phyloP scores from a whole-genome alignment of 2,797 vertebrate genomes.

The Emys orbicularis region DNA sequence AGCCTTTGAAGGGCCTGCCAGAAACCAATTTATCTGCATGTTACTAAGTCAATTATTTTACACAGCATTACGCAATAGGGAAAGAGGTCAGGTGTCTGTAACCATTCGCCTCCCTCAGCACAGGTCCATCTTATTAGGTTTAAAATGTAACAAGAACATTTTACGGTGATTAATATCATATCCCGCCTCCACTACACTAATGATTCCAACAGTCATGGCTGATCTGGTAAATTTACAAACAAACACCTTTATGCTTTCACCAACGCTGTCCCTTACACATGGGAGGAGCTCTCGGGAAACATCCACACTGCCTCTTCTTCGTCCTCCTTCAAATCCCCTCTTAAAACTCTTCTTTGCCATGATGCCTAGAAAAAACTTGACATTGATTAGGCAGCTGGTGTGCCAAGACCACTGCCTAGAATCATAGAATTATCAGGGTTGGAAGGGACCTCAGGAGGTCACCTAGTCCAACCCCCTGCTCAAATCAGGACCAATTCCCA shows the following conservation, averaged over 20 bases:
- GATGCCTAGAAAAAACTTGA: not conserved
- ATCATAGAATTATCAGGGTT: no score
- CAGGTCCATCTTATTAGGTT: not conserved
- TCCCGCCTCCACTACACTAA: not conserved
- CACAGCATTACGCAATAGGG: accelerated
- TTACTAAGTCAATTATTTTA: not conserved
- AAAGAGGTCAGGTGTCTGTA: not conserved
- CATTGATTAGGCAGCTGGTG: not conserved
- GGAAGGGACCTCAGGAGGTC: no score
- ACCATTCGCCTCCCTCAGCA: not conserved
- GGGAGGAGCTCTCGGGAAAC: not conserved
- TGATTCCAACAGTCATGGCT: not conserved
- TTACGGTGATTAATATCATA: not conserved
- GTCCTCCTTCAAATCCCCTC: not conserved
- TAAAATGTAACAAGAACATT: not conserved
- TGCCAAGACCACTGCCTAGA: not conserved
- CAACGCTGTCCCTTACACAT: accelerated
- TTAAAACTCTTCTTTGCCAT: not conserved
- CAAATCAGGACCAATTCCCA: no score
- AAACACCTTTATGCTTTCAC: not conserved
- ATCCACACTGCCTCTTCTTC: not conserved
- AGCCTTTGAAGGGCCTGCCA: not conserved
- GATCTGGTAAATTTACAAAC: not conserved
- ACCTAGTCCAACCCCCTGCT: no score
- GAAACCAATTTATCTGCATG: not conserved